Evolutionary conservation across 2,888 invertebrate genomes (phyloP).

Genomic region (Antheraea assamensis): DNA sequence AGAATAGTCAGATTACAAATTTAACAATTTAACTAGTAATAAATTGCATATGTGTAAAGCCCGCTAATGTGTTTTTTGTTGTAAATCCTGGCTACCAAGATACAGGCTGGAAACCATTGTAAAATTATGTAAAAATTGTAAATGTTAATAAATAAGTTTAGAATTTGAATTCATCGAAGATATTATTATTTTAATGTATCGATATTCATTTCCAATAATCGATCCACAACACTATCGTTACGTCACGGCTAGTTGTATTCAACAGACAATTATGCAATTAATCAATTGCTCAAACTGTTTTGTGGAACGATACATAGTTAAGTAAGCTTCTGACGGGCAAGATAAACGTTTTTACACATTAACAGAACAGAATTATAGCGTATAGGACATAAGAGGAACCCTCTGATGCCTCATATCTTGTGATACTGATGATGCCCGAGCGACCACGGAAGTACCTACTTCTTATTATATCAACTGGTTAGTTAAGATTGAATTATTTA

Average conservation of each 20-base stretch:
- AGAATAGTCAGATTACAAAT: too few species aligned
- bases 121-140: too few species aligned
- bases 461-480: too few species aligned
- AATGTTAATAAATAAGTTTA: too few species aligned
- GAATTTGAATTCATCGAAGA: not conserved
- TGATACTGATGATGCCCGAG: not conserved
- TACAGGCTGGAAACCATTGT: too few species aligned
- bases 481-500: too few species aligned
- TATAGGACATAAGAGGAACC: not conserved
- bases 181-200: not conserved
- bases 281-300: constrained; percentile 38
- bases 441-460: too few species aligned
- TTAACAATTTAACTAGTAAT: too few species aligned
- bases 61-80: too few species aligned
- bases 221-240: not conserved
- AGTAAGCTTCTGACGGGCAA: not conserved
- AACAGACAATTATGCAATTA: constrained; percentile 37
- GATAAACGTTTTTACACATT: not conserved
- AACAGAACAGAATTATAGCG: not conserved
- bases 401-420: not conserved
- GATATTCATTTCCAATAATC: constrained; percentile 10
- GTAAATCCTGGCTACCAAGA: too few species aligned
- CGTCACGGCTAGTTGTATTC: constrained; percentile 11
- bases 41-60: too few species aligned
- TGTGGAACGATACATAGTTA: constrained; percentile 23